Base-by-base conservation (phyloP, 2,113 vertebrate species). In the Ancistrus triradiatus region DNA sequence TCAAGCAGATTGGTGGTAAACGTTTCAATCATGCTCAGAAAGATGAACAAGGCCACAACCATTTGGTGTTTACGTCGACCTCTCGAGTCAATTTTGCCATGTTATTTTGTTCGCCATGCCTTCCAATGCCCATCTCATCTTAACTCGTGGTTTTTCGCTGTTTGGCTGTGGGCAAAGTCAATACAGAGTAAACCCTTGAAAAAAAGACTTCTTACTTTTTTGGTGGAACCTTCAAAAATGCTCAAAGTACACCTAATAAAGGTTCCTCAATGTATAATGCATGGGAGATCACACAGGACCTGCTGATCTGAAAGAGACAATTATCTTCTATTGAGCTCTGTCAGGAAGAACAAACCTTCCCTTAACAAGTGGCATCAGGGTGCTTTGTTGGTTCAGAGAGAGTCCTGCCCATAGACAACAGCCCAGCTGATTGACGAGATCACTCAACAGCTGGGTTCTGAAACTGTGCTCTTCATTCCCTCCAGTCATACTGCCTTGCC, bases 241-340 rank as follows among this genome's bases (percentile, higher is more conserved):
- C 2, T 37, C 35, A 37, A 37, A 37, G 35, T 9, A 10, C 35
- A 6, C 14, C 9, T 37, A 37, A 37, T 37, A 37, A 37, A 37
- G 35, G 9, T 75, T 79, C 72, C 66, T 80, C 68, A 52, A 74
- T 76, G 59, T 68, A 84, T 77, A 83, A 74, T 80, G 85, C 85
- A 85, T 84, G 84, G 82, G 65, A 84, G 87, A 90, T 86, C 84
- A 89, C 83, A 89, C 66, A 76, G 70, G 74, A 59, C 70, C 63
- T 63, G 15, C 7, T 81, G 75, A 84, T 85, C 81, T 87, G 67
- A 87, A 85, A 86, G 85, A 85, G 75, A 80, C 85, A 83, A 89
- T 90, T 89, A 89, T 87, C 84, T 77, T 81, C 85, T 86, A 88
- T 84, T 87, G 82, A 80, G 79, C 81, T 73, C 78, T 80, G 80